Evolutionary conservation across 1,140 invertebrate species (phyloP).

Genomic region (Drosophila rufa): DNA sequence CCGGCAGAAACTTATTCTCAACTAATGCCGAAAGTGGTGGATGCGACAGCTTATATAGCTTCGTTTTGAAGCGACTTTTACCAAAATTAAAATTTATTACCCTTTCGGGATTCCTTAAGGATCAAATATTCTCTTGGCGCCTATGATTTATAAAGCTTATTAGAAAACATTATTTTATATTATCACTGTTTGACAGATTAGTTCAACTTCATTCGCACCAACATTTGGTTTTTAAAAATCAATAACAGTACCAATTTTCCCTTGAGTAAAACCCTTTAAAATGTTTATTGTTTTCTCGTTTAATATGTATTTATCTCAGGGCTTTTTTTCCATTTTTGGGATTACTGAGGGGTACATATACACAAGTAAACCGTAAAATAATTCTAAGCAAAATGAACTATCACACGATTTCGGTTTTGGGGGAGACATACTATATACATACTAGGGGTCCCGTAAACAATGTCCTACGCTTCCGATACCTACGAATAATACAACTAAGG

Average conservation of each 20-base stretch:
- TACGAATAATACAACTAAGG: slow-evolving; percentile 44
- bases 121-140: no score
- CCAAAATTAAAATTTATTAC: no score
- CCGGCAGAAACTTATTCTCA: no score
- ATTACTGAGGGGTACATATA: slow-evolving; percentile 25
- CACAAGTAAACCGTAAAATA: slow-evolving; percentile 28
- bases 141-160: no score
- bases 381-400: slow-evolving; percentile 40
- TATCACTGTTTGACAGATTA: no score
- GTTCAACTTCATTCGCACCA: no score
- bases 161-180: no score
- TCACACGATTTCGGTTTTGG: slow-evolving; percentile 1
- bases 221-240: no score
- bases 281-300: slow-evolving; percentile 23
- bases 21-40: no score
- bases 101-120: no score
- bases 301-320: slow-evolving; percentile 34
- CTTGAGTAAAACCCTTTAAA: not conserved
- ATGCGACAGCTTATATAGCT: no score
- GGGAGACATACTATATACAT: slow-evolving; percentile 8
- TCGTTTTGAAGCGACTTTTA: no score
- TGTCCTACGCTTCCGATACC: slow-evolving; percentile 26
- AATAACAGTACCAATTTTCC: not conserved
- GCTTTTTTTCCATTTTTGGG: slow-evolving; percentile 7
- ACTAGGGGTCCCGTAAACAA: slow-evolving; percentile 47